These are phyloP conservation scores for Erannis defoliaria DNA, from an alignment of 2,888 invertebrate species.

Conservation along the genomic window DNA sequence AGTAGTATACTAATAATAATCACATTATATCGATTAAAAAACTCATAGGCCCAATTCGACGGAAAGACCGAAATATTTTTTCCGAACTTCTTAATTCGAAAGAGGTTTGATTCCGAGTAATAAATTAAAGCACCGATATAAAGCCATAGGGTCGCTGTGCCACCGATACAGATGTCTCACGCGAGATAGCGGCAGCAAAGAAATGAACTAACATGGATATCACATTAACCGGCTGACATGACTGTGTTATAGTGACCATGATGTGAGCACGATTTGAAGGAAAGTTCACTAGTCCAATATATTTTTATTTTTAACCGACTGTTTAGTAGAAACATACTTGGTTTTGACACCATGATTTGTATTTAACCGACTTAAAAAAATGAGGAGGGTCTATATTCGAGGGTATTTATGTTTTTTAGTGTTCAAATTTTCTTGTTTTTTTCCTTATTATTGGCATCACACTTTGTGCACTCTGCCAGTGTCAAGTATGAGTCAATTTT, in stretches of 20 bases:
- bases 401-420: too few species aligned
- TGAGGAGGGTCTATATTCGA: too few species aligned
- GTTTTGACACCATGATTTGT: too few species aligned
- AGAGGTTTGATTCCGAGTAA: conserved; percentile 65
- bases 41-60: neutral
- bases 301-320: neutral
- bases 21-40: neutral
- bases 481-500: too few species aligned
- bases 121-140: conserved; percentile 80
- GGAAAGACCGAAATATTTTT: conserved; percentile 49
- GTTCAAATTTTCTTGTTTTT: too few species aligned
- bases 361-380: too few species aligned
- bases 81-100: conserved; percentile 68
- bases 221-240: conserved; percentile 69
- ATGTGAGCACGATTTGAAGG: neutral
- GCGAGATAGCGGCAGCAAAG: conserved; percentile 78
- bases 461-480: too few species aligned
- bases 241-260: conserved; percentile 41
- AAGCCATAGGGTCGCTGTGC: conserved; percentile 77
- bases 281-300: neutral
- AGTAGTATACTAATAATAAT: too few species aligned
- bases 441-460: too few species aligned
- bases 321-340: neutral
- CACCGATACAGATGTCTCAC: conserved; percentile 83
- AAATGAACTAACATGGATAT: conserved; percentile 81